These are phyloP conservation scores for Lutraria lutraria DNA, from an alignment of 2,888 invertebrate species.

Conservation along the genomic window DNA sequence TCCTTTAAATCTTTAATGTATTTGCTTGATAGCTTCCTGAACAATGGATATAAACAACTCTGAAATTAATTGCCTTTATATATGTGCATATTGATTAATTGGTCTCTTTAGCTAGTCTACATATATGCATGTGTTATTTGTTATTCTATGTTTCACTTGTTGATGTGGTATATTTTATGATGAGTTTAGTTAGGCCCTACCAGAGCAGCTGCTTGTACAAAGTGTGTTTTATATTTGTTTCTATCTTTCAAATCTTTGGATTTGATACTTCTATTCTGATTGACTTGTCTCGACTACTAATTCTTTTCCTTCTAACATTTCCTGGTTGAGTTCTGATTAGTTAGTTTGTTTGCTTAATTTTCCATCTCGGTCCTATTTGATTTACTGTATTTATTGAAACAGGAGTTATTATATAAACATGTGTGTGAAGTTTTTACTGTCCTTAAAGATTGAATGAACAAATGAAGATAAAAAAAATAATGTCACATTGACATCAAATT, in stretches of 20 bases:
- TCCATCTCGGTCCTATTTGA: too few relatives aligned
- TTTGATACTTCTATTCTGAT: neutral
- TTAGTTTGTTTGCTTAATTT: neutral
- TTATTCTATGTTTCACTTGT: neutral
- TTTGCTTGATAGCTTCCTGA: too few relatives aligned
- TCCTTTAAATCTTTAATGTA: too few relatives aligned
- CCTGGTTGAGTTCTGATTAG: neutral
- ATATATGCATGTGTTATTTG: neutral
- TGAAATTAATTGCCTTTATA: too few relatives aligned
- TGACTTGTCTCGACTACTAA: neutral
- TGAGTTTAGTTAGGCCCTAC: neutral
- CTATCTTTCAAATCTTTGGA: neutral
- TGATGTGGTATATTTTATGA: neutral
- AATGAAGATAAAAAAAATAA: too few relatives aligned
- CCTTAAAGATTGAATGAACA: too few relatives aligned
- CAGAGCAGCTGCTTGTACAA: conserved; percentile 18
- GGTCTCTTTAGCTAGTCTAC: too few relatives aligned
- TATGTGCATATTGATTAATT: too few relatives aligned
- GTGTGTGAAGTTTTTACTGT: too few relatives aligned
- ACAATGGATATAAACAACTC: too few relatives aligned
- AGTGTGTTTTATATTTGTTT: conserved; percentile 16
- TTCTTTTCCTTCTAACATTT: neutral
- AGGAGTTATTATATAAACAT: too few relatives aligned
- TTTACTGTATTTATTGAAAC: too few relatives aligned
- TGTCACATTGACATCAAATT: neutral